Percentiles rank a stretch among this genome's conserved stretches.
Evolutionary conservation across 1,140 invertebrate species (phyloP).

Genomic region (Hirudo medicinalis): DNA sequence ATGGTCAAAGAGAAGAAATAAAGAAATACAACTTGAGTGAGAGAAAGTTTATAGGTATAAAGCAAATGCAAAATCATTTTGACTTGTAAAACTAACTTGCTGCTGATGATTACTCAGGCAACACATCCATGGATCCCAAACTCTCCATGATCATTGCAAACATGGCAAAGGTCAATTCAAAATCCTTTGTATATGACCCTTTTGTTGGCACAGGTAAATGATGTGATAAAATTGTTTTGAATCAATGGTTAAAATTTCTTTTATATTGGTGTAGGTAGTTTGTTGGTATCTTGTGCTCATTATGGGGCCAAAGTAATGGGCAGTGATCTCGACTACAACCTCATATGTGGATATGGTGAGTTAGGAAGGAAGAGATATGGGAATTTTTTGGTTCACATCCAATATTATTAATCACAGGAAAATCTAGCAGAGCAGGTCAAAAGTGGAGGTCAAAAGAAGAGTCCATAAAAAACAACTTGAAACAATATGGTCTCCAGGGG

Average conservation of each 20-base stretch:
- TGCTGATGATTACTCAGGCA: slow-evolving; percentile 38
- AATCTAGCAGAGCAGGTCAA: slow-evolving; percentile 42
- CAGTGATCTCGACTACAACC: slow-evolving; percentile 81
- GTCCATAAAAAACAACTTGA: slow-evolving; percentile 67
- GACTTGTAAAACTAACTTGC: neutral
- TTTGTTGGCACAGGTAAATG: slow-evolving; percentile 73
- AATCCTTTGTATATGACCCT: slow-evolving; percentile 73
- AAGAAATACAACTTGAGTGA: slow-evolving; percentile 67
- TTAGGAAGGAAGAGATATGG: neutral
- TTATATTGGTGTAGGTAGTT: slow-evolving; percentile 47
- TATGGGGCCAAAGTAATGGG: slow-evolving; percentile 80
- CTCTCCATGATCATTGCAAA: slow-evolving; percentile 85
- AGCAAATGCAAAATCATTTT: neutral
- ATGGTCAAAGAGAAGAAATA: slow-evolving; percentile 67
- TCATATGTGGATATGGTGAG: slow-evolving; percentile 57
- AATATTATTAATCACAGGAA: slow-evolving; percentile 27
- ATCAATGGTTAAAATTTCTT: slow-evolving; percentile 18
- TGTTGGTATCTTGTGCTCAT: slow-evolving; percentile 76
- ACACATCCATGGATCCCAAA: slow-evolving; percentile 91
- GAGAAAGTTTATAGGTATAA: slow-evolving; percentile 72
- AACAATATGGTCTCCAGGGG: slow-evolving; percentile 63
- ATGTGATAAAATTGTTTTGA: slow-evolving; percentile 14
- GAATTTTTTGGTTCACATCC: neutral
- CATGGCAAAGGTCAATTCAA: slow-evolving; percentile 60
- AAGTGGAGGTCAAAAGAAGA: slow-evolving; percentile 64